Base-by-base conservation (phyloP, 2,888 invertebrate species). In the Nycteola revayana region DNA sequence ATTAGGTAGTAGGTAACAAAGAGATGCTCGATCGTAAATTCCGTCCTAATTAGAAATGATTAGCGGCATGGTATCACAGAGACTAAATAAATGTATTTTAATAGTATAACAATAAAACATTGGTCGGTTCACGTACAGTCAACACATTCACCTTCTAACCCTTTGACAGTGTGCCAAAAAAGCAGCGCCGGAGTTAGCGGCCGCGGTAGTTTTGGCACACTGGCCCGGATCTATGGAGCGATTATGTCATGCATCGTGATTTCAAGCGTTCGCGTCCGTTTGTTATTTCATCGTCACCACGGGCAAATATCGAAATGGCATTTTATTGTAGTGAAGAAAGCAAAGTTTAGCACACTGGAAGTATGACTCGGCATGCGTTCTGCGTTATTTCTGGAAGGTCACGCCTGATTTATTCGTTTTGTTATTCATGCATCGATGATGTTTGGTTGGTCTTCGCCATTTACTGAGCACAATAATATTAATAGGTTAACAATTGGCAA, bases 161-260 rank as follows among this genome's bases (percentile, higher is more conserved):
- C 70, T 68, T 79, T 84, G 87, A 81, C 55, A 64, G 54, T 43
- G 60, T 79, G 87, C 87, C 87, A 88, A 80, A 80, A 82, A 78
- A 75, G 53, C 60, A 62, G 56, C 70, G 64, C 62, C 66, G 58
- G 65, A 61, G 67, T 66, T 64, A 66, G 61, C 60, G 67, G 56
- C 60, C 62, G 68, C 56, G 54, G 57, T 65, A 60, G 68, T 75
- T 73, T 82, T 87, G 86, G 87, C 87, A 85, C 81, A 71, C 55
- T 74, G 68, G 77, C 74, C 77, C 78, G 84, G 81, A 84, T 86
- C 81, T 75, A 79, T 75, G 60, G 55, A 68, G 80, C 71, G 86
- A 83, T 88, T 87, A 84, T 87, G 86, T 88, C 87, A 88, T 83
- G 77, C 79, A 69, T 64, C 69, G 67, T 72, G 64, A 75, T 79